A percentile compares a stretch with the other conserved stretches of the same genome.
These are phyloP conservation scores for Lepidurus couesii DNA, from an alignment of 1,140 invertebrate genomes.

Conservation along the genomic window DNA sequence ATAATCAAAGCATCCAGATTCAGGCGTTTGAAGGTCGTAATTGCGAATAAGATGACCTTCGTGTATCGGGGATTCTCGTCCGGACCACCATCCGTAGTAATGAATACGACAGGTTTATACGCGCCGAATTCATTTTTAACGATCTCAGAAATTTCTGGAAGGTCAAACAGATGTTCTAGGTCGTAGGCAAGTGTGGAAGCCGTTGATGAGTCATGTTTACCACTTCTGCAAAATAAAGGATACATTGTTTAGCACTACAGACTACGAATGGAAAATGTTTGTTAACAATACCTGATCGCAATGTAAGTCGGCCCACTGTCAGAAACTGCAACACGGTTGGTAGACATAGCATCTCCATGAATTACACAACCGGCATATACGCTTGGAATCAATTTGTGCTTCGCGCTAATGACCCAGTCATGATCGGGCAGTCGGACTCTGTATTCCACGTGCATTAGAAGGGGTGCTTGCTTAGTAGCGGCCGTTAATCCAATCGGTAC, in stretches of 20 bases:
- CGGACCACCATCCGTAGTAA: conserved; percentile 45
- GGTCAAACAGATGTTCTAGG: conserved; percentile 40
- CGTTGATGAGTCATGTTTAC: conserved; percentile 40
- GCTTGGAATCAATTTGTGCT: conserved; percentile 44
- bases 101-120: conserved; percentile 45
- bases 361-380: conserved; percentile 43
- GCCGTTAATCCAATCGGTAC: conserved; percentile 46
- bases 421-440: conserved; percentile 45
- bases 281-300: conserved; percentile 38
- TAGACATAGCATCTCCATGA: conserved; percentile 38
- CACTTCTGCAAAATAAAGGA: conserved; percentile 38
- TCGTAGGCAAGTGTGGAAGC: conserved; percentile 43
- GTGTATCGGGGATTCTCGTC: conserved; percentile 47
- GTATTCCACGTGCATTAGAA: conserved; percentile 47
- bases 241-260: not conserved
- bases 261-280: too few relatives aligned
- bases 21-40: conserved; percentile 43
- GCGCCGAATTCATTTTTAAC: conserved; percentile 36
- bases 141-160: conserved; percentile 39
- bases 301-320: conserved; percentile 47
- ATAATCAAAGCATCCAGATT: conserved; percentile 47
- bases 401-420: conserved; percentile 45
- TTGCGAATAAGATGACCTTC: conserved; percentile 42
- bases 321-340: conserved; percentile 39
- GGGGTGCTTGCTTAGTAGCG: conserved; percentile 44